Evolutionary conservation across 2,113 vertebrate genomes (phyloP).

Genomic region (Halcyon senegalensis): DNA sequence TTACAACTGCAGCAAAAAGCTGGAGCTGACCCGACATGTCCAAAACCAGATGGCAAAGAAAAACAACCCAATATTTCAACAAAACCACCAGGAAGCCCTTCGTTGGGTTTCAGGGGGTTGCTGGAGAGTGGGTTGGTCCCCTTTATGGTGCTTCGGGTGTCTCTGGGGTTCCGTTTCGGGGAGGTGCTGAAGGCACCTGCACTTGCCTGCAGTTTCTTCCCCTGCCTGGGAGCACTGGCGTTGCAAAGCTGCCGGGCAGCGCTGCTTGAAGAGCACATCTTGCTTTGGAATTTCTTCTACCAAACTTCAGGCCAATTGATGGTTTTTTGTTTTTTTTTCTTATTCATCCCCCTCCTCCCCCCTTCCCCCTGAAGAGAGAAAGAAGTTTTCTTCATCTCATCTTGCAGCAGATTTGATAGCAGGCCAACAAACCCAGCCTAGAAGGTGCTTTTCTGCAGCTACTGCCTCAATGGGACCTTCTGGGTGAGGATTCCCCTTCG

Average conservation of each 20-base stretch:
- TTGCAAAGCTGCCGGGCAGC: not conserved
- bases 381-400: constrained; percentile 18
- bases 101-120: not conserved
- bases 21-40: not conserved
- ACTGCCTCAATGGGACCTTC: not conserved
- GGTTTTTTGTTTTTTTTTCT: not conserved
- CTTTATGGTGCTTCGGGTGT: not conserved
- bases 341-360: not conserved
- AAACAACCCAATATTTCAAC: not conserved
- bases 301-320: not conserved
- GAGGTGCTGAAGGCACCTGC: not conserved
- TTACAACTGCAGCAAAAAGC: not conserved
- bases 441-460: constrained; percentile 6
- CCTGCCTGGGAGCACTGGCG: not conserved
- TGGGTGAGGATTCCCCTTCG: not conserved
- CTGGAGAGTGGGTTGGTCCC: not conserved
- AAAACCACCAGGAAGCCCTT: not conserved
- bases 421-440: not conserved
- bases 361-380: not conserved
- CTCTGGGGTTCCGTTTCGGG: not conserved
- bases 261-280: constrained; percentile 2
- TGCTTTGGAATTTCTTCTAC: constrained; percentile 34
- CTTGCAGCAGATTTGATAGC: constrained; percentile 19
- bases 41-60: not conserved
- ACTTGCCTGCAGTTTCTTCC: not conserved